Conservation (phyloP, 2,888 invertebrate species). For the Xanthia icteritia region DNA sequence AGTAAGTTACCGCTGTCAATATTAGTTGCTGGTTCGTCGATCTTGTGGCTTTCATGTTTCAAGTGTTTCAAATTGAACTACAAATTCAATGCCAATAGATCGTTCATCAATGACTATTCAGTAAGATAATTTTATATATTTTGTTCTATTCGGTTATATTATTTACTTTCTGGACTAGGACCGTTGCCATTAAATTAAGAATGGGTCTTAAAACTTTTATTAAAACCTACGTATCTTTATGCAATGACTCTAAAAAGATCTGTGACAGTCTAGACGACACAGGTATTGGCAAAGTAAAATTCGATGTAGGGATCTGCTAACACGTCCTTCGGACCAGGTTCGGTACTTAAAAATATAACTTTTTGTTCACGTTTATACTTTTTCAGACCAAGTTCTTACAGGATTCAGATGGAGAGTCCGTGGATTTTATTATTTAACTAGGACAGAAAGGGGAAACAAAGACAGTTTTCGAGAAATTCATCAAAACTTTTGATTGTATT, state of each 20-base stretch:
- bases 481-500: slow-evolving; percentile 90
- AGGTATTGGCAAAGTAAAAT: slow-evolving; percentile 55
- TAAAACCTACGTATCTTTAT: slow-evolving; percentile 3
- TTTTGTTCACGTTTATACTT: slow-evolving; percentile 58
- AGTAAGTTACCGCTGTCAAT: slow-evolving; percentile 36
- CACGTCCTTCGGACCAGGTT: slow-evolving; percentile 52
- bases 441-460: slow-evolving; percentile 86
- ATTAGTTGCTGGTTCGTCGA: slow-evolving; percentile 27
- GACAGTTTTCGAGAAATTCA: slow-evolving; percentile 87
- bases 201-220: slow-evolving; percentile 28
- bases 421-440: slow-evolving; percentile 86
- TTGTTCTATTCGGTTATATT: neutral
- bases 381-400: slow-evolving; percentile 72
- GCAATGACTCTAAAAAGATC: slow-evolving; percentile 39
- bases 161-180: neutral
- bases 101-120: slow-evolving; percentile 6
- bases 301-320: slow-evolving; percentile 51
- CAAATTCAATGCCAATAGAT: slow-evolving; percentile 12
- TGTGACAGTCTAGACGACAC: slow-evolving; percentile 58
- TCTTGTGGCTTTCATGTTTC: slow-evolving; percentile 33
- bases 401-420: slow-evolving; percentile 76
- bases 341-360: slow-evolving; percentile 58
- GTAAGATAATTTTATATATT: slow-evolving; percentile 11
- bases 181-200: slow-evolving; percentile 3
- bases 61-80: slow-evolving; percentile 15